Base-by-base conservation (phyloP, 2,888 invertebrate genomes). In the Blastobasis adustella region DNA sequence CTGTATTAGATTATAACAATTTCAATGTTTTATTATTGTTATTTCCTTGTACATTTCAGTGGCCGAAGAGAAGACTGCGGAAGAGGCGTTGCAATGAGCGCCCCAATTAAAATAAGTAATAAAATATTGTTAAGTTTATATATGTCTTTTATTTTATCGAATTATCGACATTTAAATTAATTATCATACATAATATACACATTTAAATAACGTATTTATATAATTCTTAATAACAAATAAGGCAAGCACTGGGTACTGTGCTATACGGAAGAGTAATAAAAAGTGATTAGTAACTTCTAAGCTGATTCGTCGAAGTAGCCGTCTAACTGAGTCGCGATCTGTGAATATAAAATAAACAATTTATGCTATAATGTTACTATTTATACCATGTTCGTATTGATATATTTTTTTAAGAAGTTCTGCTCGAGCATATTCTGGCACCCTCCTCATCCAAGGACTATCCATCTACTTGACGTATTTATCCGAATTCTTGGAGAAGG, bases 391-490 rank as follows among this genome's bases (percentile, higher is more conserved):
- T n/a, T n/a, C n/a, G n/a, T n/a, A n/a, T n/a, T n/a, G n/a, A n/a
- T n/a, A n/a, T n/a, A n/a, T n/a, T n/a, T n/a, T n/a, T n/a, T n/a
- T n/a, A n/a, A n/a, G n/a, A n/a, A n/a, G n/a, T n/a, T n/a, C n/a
- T n/a, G n/a, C n/a, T n/a, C n/a, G n/a, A n/a, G n/a, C n/a, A n/a
- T n/a, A n/a, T n/a, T n/a, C n/a, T n/a, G n/a, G n/a, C n/a, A n/a
- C n/a, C n/a, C n/a, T n/a, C n/a, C n/a, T n/a, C n/a, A n/a, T n/a
- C n/a, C n/a, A n/a, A n/a, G n/a, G n/a, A n/a, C n/a, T n/a, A n/a
- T n/a, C n/a, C n/a, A n/a, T n/a, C n/a, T 96, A 96, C 83, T 95
- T 97, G 53, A 98, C 92, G 80, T 98, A 98, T 79, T 98, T 98
- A 57, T 96, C 95, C 0, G 93, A 93, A 88, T 98, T 97, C 83